Base-by-base conservation (phyloP, 2,113 vertebrate genomes). In the Albula glossodonta region DNA sequence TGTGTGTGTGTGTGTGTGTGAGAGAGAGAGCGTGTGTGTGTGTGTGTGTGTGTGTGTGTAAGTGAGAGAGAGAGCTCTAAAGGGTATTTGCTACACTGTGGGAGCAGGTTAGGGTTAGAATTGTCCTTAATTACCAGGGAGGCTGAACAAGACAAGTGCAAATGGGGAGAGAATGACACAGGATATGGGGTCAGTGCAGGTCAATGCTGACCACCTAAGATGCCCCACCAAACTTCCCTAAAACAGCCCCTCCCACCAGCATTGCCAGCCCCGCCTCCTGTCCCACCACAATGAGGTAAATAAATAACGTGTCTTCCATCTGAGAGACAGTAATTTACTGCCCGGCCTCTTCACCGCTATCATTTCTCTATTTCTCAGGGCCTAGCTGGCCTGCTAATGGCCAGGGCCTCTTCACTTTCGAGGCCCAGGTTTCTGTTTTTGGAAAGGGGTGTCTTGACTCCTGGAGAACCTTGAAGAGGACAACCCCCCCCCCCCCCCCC, bases 121-220 rank as follows among this genome's bases (percentile, higher is more conserved):
- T 94, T 96, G 97, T 97, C 95, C 90, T 97, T 99, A 98, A 99
- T 99, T 98, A 99, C 98, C 97, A 97, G 97, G 98, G 97, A 99
- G 97, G 98, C 97, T 95, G 56, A 89, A 95, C 95, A 95, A 96
- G 96, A 94, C 88, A 95, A 96, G 96, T 96, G 87, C 97, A 96
- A 96, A 96, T 95, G 95, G 86, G 51, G 49, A 92, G 94, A 97
- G 96, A 98, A 97, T 96, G 94, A 95, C 96, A 98, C 96, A 97
- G 97, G 97, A 99, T 97, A 98, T 95, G 94, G 95, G 97, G 97
- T 97, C 95, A 97, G 90, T 90, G 86, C 91, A 94, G 97, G 97
- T 97, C 97, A 96, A 50, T 15, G 86, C 93, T 95, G 98, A 97
- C 98, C 98, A 99, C 98, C 98, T 96, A 98, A 96, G 97, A 94